Conservation (phyloP, 2,113 vertebrate genomes). For the Ahaetulla prasina region DNA sequence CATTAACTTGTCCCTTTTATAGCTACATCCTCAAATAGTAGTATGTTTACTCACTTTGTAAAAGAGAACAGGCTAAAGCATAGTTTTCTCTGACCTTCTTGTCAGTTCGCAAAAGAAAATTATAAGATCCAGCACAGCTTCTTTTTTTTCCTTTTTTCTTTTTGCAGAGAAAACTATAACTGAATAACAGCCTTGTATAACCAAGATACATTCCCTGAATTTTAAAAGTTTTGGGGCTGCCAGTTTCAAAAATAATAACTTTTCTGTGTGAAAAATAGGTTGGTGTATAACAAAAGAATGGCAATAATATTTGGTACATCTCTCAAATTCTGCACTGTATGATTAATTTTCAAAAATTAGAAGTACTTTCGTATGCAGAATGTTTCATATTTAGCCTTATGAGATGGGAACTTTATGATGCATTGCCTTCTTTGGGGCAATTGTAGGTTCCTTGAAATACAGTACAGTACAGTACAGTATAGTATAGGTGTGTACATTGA, state of each 20-base stretch:
- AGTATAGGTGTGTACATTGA: no score
- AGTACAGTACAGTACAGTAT: no score
- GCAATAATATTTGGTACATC: background rate
- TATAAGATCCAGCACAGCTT: background rate
- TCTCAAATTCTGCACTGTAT: background rate
- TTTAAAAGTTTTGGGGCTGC: background rate
- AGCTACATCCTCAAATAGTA: slow-evolving; percentile 31
- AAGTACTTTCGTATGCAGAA: background rate
- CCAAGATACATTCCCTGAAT: background rate
- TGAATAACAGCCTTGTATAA: background rate
- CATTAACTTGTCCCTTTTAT: slow-evolving; percentile 62
- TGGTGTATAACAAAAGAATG: background rate
- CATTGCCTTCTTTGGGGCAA: no score
- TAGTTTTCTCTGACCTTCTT: slow-evolving; percentile 7
- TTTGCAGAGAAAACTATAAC: background rate
- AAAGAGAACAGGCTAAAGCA: slow-evolving; percentile 27
- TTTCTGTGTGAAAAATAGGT: background rate
- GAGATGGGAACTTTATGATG: no score
- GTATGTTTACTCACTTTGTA: slow-evolving; percentile 41
- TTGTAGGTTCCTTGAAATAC: no score
- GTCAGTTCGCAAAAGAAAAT: background rate
- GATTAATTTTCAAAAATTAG: background rate
- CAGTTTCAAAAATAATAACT: background rate
- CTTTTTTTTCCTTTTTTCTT: background rate
- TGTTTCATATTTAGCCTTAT: no score